Evolutionary conservation across 2,888 invertebrate species (phyloP).

Genomic region (Tachina lurida): DNA sequence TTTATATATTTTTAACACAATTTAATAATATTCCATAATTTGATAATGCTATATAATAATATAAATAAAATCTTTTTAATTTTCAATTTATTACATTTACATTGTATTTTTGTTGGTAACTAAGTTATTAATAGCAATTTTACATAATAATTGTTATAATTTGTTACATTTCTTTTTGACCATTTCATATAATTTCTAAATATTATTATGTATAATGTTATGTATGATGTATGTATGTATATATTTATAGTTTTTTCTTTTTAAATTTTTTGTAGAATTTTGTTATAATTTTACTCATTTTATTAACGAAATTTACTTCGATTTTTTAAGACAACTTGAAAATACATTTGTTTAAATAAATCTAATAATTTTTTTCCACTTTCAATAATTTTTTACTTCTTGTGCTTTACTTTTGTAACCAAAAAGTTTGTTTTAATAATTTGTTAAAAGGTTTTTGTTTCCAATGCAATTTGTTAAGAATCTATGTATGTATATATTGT

Average conservation of each 20-base stretch:
- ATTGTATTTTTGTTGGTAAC: constrained; percentile 42
- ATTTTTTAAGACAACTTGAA: constrained; percentile 39
- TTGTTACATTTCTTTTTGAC: constrained; percentile 31
- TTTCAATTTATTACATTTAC: constrained; percentile 47
- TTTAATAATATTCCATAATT: constrained; percentile 70
- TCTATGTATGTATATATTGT: constrained; percentile 46
- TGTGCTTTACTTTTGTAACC: constrained; percentile 30
- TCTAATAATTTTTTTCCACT: constrained; percentile 8
- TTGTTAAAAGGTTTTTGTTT: constrained; percentile 15
- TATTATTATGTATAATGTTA: not conserved
- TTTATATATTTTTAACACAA: constrained; percentile 69
- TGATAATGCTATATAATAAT: constrained; percentile 67
- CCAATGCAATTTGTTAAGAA: constrained; percentile 68
- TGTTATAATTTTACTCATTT: not conserved
- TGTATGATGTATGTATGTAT: too few relatives aligned
- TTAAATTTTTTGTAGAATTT: constrained; percentile 46
- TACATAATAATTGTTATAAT: constrained; percentile 63
- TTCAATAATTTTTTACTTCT: constrained; percentile 41
- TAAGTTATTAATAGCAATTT: constrained; percentile 59
- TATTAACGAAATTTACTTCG: constrained; percentile 5
- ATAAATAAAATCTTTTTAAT: constrained; percentile 65
- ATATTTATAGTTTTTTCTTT: constrained; percentile 9
- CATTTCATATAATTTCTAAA: constrained; percentile 59
- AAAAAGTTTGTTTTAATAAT: constrained; percentile 19
- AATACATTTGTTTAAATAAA: constrained; percentile 46